Conservation (phyloP, 2,888 invertebrate genomes). For the Caenorhabditis parvicauda region DNA sequence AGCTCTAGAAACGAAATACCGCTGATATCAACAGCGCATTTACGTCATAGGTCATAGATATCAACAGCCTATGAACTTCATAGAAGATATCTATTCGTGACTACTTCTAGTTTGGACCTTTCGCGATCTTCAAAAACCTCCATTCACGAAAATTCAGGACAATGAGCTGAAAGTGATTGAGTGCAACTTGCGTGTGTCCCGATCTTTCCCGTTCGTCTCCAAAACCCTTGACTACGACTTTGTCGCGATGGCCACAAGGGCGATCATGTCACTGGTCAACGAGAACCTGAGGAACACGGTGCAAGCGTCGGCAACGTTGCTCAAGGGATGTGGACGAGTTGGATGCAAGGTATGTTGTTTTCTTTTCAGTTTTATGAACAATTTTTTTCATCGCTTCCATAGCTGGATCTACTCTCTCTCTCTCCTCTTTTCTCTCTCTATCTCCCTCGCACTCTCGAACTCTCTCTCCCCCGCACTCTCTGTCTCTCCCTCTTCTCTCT, state of each 20-base stretch:
- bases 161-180: conserved; percentile 95
- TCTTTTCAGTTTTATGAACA: conserved; percentile 4
- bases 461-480: too few species aligned
- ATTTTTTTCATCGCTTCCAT: conserved; percentile 9
- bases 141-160: conserved; percentile 74
- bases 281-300: conserved; percentile 26
- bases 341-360: conserved; percentile 60
- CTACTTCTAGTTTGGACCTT: not conserved
- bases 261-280: conserved; percentile 71
- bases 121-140: not conserved
- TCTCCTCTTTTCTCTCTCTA: too few species aligned
- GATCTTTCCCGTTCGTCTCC: conserved; percentile 99
- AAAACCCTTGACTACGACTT: conserved; percentile 96
- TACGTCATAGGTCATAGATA: too few species aligned
- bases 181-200: conserved; percentile 93
- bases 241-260: conserved; percentile 90
- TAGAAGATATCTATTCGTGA: too few species aligned
- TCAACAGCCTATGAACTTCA: too few species aligned
- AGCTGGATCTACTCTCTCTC: not conserved
- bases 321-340: conserved; percentile 43
- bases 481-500: too few species aligned
- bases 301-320: conserved; percentile 25
- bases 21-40: too few species aligned
- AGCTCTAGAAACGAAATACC: too few species aligned
- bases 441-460: too few species aligned